Percentiles rank a stretch among this genome's conserved stretches.
Evolutionary conservation across 1,140 invertebrate genomes (phyloP).

Genomic region (Drosophila navojoa): DNA sequence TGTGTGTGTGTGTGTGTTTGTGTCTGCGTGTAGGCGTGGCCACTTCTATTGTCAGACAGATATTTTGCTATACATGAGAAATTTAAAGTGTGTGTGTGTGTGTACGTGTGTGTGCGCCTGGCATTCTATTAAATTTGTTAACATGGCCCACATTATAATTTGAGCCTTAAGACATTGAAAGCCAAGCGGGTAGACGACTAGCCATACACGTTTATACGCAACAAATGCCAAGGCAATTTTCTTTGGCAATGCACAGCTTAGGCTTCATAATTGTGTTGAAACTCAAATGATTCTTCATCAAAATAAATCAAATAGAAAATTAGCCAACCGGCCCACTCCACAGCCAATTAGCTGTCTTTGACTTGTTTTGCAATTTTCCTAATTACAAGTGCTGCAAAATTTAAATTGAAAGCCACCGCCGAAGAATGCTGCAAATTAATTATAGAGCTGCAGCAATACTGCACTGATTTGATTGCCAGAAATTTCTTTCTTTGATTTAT

Average conservation of each 20-base stretch:
- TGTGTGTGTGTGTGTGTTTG: background rate
- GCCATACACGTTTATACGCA: background rate
- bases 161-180: slow-evolving; percentile 55
- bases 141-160: slow-evolving; percentile 65
- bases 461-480: no score
- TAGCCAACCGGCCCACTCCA: background rate
- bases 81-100: slow-evolving; percentile 42
- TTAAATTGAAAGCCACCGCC: background rate
- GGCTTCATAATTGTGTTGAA: slow-evolving; percentile 5
- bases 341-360: background rate
- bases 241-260: background rate
- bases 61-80: slow-evolving; percentile 64
- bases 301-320: slow-evolving; percentile 1
- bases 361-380: background rate
- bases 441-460: no score
- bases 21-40: background rate
- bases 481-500: no score
- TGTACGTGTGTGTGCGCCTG: slow-evolving; percentile 35
- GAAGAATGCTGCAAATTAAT: no score
- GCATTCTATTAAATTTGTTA: slow-evolving; percentile 68
- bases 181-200: background rate
- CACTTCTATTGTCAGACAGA: slow-evolving; percentile 40
- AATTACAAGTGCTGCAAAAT: slow-evolving; percentile 7
- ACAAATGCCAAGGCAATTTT: slow-evolving; percentile 27
- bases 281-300: slow-evolving; percentile 15